phyloP scores from a whole-genome alignment of 2,113 vertebrate genomes.

The Hystrix brachyura region DNA sequence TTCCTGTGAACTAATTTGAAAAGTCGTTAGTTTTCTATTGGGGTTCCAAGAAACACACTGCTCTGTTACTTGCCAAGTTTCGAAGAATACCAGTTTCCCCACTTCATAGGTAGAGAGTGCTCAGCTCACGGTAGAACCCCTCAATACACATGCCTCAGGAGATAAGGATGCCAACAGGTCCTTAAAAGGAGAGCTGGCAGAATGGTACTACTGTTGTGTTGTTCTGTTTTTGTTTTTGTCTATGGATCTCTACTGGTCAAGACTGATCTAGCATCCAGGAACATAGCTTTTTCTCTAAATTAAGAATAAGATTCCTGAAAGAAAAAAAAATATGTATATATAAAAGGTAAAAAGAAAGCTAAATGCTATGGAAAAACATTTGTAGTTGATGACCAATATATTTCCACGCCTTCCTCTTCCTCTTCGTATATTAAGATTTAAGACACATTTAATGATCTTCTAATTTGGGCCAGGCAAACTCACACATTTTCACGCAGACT shows the following conservation, averaged over 20 bases:
- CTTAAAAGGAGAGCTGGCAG: not conserved
- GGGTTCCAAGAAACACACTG: not conserved
- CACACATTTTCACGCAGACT: not conserved
- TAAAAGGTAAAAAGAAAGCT: constrained; percentile 26
- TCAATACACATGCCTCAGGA: not conserved
- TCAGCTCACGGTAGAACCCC: not conserved
- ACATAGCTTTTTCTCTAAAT: not conserved
- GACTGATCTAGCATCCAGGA: not conserved
- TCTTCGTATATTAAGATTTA: not conserved
- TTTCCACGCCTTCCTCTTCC: not conserved
- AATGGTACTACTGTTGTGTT: not conserved
- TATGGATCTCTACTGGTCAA: not conserved
- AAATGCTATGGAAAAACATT: not conserved
- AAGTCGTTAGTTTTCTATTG: not conserved
- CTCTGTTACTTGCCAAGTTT: not conserved
- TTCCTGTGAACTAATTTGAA: not conserved
- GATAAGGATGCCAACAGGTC: not conserved
- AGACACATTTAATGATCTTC: not conserved
- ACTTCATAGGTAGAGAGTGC: not conserved
- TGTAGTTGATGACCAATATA: not conserved
- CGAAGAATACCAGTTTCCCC: not conserved
- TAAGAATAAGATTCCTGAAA: not conserved
- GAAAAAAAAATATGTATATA: not conserved
- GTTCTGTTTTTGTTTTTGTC: not conserved
- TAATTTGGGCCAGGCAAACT: not conserved